Percentiles rank a stretch among this genome's conserved stretches.
These are phyloP conservation scores for Gastracanthus pulcherrimus DNA, from an alignment of 2,888 invertebrate genomes.

Conservation along the genomic window DNA sequence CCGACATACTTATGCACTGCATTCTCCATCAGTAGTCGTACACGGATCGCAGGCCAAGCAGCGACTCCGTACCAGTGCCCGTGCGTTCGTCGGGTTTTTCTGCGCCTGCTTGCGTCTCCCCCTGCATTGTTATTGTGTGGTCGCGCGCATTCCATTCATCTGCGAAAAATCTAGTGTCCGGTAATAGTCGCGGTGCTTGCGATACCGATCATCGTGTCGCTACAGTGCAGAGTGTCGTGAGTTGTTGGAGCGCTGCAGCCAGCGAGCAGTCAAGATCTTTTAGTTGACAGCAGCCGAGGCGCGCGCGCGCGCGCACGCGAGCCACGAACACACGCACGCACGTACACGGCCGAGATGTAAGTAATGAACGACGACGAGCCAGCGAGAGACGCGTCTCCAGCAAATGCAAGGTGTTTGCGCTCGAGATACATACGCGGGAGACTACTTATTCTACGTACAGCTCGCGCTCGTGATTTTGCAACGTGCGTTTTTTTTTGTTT, in stretches of 20 bases:
- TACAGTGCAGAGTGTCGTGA: no score
- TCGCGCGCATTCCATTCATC: no score
- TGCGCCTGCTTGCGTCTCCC: no score
- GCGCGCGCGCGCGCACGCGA: neutral
- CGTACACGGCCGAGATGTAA: neutral
- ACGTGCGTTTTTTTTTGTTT: neutral
- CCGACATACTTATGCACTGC: neutral
- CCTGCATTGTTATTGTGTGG: neutral
- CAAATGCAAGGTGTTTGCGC: conserved; percentile 13
- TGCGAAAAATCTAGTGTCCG: neutral
- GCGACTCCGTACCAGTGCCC: neutral
- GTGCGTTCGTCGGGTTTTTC: neutral
- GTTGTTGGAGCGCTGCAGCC: no score
- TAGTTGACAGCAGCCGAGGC: neutral
- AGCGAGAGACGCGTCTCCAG: conserved; percentile 16
- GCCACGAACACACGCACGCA: no score
- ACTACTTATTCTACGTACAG: neutral
- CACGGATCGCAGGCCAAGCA: neutral
- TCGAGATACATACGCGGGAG: neutral
- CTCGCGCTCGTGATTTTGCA: neutral
- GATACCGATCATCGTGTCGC: neutral
- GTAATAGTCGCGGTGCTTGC: neutral
- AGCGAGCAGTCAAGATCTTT: neutral
- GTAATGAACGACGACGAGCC: neutral
- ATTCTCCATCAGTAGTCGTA: neutral